Conservation (phyloP, 2,797 vertebrate genomes). For the Philypnodon macrostomus region DNA sequence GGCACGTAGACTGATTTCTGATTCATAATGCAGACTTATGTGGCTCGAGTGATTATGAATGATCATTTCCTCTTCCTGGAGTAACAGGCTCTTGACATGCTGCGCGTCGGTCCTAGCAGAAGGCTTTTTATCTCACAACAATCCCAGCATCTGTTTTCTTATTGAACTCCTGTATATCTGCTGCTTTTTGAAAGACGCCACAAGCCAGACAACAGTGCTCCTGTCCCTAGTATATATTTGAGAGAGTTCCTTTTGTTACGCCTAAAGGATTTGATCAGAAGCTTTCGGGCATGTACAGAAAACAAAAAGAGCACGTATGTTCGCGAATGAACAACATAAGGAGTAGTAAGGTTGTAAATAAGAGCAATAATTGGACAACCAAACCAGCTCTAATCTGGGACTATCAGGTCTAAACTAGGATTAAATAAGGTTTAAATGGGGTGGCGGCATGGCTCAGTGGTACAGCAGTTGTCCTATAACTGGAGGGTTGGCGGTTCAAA, state of each 20-base stretch:
- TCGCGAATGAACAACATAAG: too few species aligned
- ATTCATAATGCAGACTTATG: slow-evolving; percentile 28
- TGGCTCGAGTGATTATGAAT: slow-evolving; percentile 26
- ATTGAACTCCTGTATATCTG: slow-evolving; percentile 20
- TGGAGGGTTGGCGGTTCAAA: too few species aligned
- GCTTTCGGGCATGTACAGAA: too few species aligned
- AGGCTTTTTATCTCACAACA: slow-evolving; percentile 50
- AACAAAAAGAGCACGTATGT: too few species aligned
- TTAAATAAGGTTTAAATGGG: too few species aligned
- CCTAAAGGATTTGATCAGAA: slow-evolving; percentile 1
- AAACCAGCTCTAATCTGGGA: too few species aligned
- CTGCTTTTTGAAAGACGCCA: slow-evolving; percentile 4
- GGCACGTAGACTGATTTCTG: slow-evolving; percentile 11
- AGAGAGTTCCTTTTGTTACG: not conserved
- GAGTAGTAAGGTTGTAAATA: too few species aligned
- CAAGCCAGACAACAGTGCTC: slow-evolving; percentile 8
- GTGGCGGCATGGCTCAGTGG: too few species aligned
- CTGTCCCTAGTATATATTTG: slow-evolving; percentile 7
- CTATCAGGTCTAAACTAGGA: too few species aligned
- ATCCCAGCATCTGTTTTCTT: slow-evolving; percentile 62
- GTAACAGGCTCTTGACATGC: slow-evolving; percentile 38
- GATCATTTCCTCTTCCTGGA: slow-evolving; percentile 41
- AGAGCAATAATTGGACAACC: too few species aligned
- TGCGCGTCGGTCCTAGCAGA: slow-evolving; percentile 41
- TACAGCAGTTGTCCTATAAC: too few species aligned